Base-by-base conservation (phyloP, 2,888 invertebrate genomes). In the Hypomecis punctinalis region DNA sequence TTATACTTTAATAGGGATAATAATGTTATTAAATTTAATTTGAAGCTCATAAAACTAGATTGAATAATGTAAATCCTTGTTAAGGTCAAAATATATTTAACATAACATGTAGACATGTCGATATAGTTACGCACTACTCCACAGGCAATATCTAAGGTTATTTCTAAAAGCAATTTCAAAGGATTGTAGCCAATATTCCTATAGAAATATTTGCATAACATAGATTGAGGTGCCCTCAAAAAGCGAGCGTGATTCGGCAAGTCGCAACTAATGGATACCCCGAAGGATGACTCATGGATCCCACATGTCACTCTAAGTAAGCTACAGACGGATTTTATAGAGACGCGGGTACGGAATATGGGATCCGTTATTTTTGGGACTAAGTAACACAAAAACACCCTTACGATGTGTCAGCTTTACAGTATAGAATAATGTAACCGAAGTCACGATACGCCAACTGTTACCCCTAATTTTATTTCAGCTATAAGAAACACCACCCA, bases 221-320 rank as follows among this genome's bases (percentile, higher is more conserved):
- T 63, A 54, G 69, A 73, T 74, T 75, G 77, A 75, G 76, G 76
- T 75, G 74, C 76, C 77, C 82, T 81, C 84, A 84, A 86, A 88
- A 89, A 86, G 83, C 81, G 79, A 86, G 76, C 83, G 82, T 91
- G 91, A 91, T 78, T 86, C 81, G 82, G 85, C 88, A 85, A 84
- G 85, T 83, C 84, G 82, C 82, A 81, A 80, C 85, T 90, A 90
- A 91, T 89, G 89, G 89, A 89, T 60, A 84, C 83, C 82, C 83
- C 85, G 77, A 78, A 84, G 85, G 84, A 86, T 88, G 86, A 88
- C 79, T 87, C 86, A 85, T 80, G 82, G 79, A 80, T 80, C 83
- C 84, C 87, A 81, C 83, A 85, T 88, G 87, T 84, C 84, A 83
- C 81, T 81, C 76, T 77, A 79, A 80, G 79, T 81, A 81, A 83